A percentile compares a stretch with the other conserved stretches of the same genome.
Evolutionary conservation across 2,888 invertebrate genomes (phyloP).

Genomic region (Andrena bucephala): DNA sequence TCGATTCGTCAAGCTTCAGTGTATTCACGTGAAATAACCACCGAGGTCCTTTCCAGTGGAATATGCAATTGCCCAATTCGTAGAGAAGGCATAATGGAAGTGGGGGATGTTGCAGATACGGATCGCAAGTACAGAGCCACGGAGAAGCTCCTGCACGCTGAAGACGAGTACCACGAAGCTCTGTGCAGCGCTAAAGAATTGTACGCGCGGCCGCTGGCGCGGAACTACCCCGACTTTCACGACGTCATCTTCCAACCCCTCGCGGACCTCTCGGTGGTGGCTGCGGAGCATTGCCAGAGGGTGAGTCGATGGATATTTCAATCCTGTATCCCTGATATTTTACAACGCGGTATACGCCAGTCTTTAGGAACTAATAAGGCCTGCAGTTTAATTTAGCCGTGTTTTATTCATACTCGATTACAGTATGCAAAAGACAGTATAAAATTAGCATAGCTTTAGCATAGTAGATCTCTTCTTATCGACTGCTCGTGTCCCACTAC

Average conservation of each 20-base stretch:
- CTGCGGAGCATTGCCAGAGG: slow-evolving; percentile 79
- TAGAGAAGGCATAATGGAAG: neutral
- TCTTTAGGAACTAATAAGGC: neutral
- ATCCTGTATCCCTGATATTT: neutral
- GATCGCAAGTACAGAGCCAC: slow-evolving; percentile 84
- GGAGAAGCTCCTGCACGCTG: slow-evolving; percentile 84
- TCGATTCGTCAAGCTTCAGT: neutral
- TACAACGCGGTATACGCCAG: neutral
- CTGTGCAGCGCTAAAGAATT: slow-evolving; percentile 88
- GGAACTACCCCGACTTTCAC: slow-evolving; percentile 81
- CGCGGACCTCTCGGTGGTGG: slow-evolving; percentile 78
- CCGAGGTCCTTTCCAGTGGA: too few species aligned
- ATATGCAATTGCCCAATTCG: neutral
- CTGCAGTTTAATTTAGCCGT: neutral
- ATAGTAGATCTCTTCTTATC: slow-evolving; percentile 63
- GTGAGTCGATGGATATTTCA: slow-evolving; percentile 71
- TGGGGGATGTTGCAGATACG: slow-evolving; percentile 75
- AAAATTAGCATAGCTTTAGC: neutral
- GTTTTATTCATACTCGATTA: neutral
- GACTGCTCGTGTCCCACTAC: slow-evolving; percentile 34
- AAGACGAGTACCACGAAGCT: slow-evolving; percentile 85
- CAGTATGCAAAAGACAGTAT: neutral
- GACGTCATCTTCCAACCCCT: slow-evolving; percentile 82
- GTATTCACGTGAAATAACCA: too few species aligned
- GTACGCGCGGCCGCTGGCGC: slow-evolving; percentile 87